Evolutionary conservation across 2,797 vertebrate species (phyloP).

Genomic region (Hyperoplus lanceolatus): DNA sequence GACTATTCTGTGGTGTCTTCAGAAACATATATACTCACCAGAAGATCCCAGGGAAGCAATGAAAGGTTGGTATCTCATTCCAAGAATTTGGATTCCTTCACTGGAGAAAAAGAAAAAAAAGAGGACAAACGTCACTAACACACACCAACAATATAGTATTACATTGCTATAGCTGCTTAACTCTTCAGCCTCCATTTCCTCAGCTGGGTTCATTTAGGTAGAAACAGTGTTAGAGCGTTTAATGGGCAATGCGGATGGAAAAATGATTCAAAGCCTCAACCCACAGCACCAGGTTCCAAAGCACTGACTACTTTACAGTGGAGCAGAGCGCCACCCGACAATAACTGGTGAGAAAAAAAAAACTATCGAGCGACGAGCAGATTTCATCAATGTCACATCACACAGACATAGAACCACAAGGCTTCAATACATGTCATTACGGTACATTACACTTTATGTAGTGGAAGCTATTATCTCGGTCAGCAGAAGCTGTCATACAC

Average conservation of each 20-base stretch:
- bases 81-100: conserved; percentile 58
- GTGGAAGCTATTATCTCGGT: conserved; percentile 49
- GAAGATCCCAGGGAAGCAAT: conserved; percentile 55
- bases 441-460: conserved; percentile 44
- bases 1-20: conserved; percentile 32
- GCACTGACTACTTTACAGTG: conserved; percentile 50
- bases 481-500: conserved; percentile 48
- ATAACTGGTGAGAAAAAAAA: conserved; percentile 58
- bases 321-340: conserved; percentile 42
- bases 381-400: conserved; percentile 66
- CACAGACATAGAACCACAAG: conserved; percentile 31
- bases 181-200: conserved; percentile 47
- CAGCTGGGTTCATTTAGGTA: conserved; percentile 62
- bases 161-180: conserved; percentile 50
- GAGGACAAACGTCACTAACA: conserved; percentile 59
- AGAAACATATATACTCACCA: conserved; percentile 72
- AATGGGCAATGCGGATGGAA: conserved; percentile 61
- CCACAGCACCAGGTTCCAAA: conserved; percentile 56
- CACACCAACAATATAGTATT: conserved; percentile 42
- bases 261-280: conserved; percentile 56
- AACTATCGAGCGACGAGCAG: conserved; percentile 53
- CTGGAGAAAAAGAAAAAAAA: conserved; percentile 57
- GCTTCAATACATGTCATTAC: conserved; percentile 42
- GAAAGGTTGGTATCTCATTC: conserved; percentile 58
- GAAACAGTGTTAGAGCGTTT: conserved; percentile 37